Conservation (phyloP, 1,140 invertebrate species). For the Solen grandis region DNA sequence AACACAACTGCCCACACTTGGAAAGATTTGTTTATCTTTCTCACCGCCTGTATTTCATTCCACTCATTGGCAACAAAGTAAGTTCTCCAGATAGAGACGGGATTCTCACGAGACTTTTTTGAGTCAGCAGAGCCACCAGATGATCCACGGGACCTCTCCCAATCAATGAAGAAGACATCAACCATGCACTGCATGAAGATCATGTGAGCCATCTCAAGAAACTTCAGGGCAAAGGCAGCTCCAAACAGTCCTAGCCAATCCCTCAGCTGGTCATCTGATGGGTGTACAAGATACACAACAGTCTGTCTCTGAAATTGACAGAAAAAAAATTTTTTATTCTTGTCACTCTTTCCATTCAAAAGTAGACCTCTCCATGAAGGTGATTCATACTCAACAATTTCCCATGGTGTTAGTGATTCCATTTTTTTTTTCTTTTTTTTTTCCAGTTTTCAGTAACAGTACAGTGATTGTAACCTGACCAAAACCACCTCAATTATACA, state of each 20-base stretch:
- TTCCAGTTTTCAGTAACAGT: too few relatives aligned
- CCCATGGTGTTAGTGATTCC: too few relatives aligned
- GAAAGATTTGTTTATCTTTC: conserved; percentile 73
- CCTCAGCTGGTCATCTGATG: conserved; percentile 56
- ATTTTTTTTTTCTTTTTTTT: too few relatives aligned
- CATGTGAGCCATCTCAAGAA: conserved; percentile 85
- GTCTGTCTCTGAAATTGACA: conserved; percentile 80
- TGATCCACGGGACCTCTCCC: conserved; percentile 86
- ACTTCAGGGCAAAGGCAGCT: conserved; percentile 87
- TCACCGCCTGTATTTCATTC: conserved; percentile 89
- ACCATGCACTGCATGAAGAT: conserved; percentile 85
- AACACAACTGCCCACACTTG: conserved; percentile 77
- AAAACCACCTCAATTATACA: too few relatives aligned
- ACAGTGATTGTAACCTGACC: too few relatives aligned
- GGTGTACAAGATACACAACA: conserved; percentile 84
- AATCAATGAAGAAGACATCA: conserved; percentile 93
- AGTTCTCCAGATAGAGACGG: conserved; percentile 90
- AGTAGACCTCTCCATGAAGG: too few relatives aligned
- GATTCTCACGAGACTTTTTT: conserved; percentile 51
- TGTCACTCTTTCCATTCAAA: too few relatives aligned
- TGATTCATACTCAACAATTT: too few relatives aligned
- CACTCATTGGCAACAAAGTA: conserved; percentile 94
- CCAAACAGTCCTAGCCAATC: conserved; percentile 72
- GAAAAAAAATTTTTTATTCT: neutral
- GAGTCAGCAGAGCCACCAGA: conserved; percentile 22